These are phyloP conservation scores for Pterostichus niger DNA, from an alignment of 2,888 invertebrate species.

Conservation along the genomic window DNA sequence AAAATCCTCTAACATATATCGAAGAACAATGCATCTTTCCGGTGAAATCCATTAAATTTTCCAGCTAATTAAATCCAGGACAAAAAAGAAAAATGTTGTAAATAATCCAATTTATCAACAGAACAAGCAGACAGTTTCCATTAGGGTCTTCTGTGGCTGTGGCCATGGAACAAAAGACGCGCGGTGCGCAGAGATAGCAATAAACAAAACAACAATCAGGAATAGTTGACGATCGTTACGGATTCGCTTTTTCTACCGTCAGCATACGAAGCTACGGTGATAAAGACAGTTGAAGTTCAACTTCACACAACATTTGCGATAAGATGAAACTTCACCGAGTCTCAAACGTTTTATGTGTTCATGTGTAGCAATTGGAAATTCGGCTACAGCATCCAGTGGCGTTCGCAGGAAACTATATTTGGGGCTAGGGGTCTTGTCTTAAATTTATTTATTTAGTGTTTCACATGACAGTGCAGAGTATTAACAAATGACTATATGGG, in stretches of 20 bases:
- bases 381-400: not conserved
- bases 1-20: not conserved
- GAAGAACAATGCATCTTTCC: not conserved
- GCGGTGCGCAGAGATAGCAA: conserved; percentile 35
- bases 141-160: not conserved
- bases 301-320: conserved; percentile 44
- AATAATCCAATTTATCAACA: conserved; percentile 37
- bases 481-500: too few species aligned
- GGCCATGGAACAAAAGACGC: conserved; percentile 14
- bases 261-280: conserved; percentile 16
- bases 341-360: conserved; percentile 22
- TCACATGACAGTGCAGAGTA: too few species aligned
- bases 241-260: conserved; percentile 38
- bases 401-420: too few species aligned
- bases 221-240: conserved; percentile 31
- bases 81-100: conserved; percentile 28
- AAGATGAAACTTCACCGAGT: conserved; percentile 27
- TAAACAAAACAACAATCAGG: conserved; percentile 50
- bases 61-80: not conserved
- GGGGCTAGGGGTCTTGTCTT: too few species aligned
- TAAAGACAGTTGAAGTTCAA: conserved; percentile 21
- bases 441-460: too few species aligned
- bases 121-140: conserved; percentile 27
- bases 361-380: conserved; percentile 26
- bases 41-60: conserved; percentile 12